Evolutionary conservation across 1,140 invertebrate genomes (phyloP), one percentile per base, ranked within the genome.

Genomic region (Cyclargus thomasi): DNA sequence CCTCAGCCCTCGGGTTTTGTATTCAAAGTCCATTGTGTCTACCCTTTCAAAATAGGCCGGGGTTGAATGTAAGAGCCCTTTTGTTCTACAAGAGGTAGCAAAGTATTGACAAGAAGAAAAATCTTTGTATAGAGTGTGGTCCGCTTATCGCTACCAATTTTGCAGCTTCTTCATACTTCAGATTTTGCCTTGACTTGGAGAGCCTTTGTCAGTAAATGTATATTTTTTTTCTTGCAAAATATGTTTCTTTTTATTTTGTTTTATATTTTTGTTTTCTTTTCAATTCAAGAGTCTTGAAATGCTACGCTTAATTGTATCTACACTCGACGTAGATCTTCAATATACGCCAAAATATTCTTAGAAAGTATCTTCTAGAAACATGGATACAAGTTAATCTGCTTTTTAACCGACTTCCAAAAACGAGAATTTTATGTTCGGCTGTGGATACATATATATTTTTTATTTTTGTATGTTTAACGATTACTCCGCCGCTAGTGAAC

Each of bases 71-170:
- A 64, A 68, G 68, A 65, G 69, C 66, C 29, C 70, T 69, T 59
- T 70, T 65, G 67, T 62, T 64, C 29, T 59, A 65, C 62, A 69
- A 71, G 71, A 68, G 69, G 65, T 68, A 66, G 65, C 66, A 55
- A 29, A 71, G 67, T 57, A 73, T 75, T 66, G 69, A 72, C 66
- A 68, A 62, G 65, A 59, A 59, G 69, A 67, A 68, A 68, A 62
- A 73, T 69, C 74, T 71, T 75, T 75, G 71, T 75, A 68, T 62
- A 66, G 70, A 67, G 53, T 67, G 62, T 69, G 64, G 64, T 73
- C 68, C 69, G 73, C 70, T 74, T 74, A 74, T 74, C 70, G 63
- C 53, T 59, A 65, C 39, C 36, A 62, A 72, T 74, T 66, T 68
- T 53, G 53, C 39, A 65, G 36, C 35, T 35, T 53, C 57, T 67